Evolutionary conservation across 2,797 vertebrate species (phyloP).

Genomic region (Hoplostethus mediterraneus): DNA sequence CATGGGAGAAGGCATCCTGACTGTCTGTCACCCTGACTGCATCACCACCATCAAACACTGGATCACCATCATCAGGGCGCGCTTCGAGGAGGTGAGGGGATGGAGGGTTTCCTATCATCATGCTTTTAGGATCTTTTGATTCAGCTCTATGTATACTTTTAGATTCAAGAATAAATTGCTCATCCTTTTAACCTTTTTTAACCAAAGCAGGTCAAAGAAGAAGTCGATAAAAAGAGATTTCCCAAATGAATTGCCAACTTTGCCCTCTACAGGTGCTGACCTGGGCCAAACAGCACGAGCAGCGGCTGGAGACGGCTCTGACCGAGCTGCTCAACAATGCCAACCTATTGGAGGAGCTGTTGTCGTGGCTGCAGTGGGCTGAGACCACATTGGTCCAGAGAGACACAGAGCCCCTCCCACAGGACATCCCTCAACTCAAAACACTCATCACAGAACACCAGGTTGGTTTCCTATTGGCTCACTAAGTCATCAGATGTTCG

Average conservation of each 20-base stretch:
- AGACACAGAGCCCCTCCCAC: slow-evolving; percentile 93
- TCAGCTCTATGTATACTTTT: not conserved
- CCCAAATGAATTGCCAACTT: not conserved
- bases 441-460: slow-evolving; percentile 95
- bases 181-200: no score
- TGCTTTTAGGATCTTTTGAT: not conserved
- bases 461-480: slow-evolving; percentile 77
- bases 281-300: slow-evolving; percentile 98
- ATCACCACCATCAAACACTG: slow-evolving; percentile 99
- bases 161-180: not conserved
- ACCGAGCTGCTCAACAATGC: slow-evolving; percentile 94
- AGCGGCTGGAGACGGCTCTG: slow-evolving; percentile 92
- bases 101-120: not conserved
- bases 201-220: not conserved
- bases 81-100: slow-evolving; percentile 94
- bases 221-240: not conserved
- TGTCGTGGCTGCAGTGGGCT: slow-evolving; percentile 97
- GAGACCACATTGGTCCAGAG: slow-evolving; percentile 94
- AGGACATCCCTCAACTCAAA: slow-evolving; percentile 95
- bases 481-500: not conserved
- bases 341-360: slow-evolving; percentile 94
- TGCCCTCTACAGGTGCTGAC: slow-evolving; percentile 87
- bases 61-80: slow-evolving; percentile 98
- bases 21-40: slow-evolving; percentile 94
- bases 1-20: slow-evolving; percentile 95